These are phyloP conservation scores for Temnothorax ravouxi DNA, from an alignment of 2,888 invertebrate species.

Conservation along the genomic window DNA sequence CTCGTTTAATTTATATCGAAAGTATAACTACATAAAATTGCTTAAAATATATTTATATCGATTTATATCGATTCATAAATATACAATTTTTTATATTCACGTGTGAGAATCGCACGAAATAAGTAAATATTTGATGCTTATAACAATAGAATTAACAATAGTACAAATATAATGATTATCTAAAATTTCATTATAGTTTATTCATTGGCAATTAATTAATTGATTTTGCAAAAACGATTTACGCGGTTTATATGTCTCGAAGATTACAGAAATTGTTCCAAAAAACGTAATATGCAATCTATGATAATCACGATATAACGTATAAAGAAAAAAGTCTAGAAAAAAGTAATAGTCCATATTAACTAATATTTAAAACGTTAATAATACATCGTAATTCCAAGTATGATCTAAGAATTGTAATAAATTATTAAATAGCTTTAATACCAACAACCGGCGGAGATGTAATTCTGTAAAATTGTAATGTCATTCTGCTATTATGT, in stretches of 20 bases:
- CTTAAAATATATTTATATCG: not conserved
- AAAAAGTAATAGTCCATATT: not conserved
- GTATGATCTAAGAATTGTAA: not conserved
- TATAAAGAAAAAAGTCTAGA: too few relatives aligned
- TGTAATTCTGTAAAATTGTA: not conserved
- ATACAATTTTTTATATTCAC: not conserved
- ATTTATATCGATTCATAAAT: not conserved
- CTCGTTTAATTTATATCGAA: not conserved
- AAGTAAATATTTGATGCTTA: not conserved
- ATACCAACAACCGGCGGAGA: not conserved
- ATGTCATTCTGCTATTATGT: not conserved
- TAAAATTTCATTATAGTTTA: not conserved
- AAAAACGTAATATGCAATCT: not conserved
- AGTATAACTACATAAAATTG: not conserved
- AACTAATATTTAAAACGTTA: not conserved
- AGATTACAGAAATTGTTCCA: not conserved
- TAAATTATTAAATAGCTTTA: not conserved
- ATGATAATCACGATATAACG: not conserved
- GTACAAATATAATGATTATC: not conserved
- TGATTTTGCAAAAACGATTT: not conserved
- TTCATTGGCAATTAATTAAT: not conserved
- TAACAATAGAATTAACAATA: not conserved
- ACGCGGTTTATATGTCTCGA: not conserved
- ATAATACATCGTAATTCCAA: not conserved
- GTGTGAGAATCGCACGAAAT: not conserved